A percentile compares a stretch with the other conserved stretches of the same genome.
phyloP scores from a whole-genome alignment of 2,888 invertebrate genomes.

The Anthoptus insignis region DNA sequence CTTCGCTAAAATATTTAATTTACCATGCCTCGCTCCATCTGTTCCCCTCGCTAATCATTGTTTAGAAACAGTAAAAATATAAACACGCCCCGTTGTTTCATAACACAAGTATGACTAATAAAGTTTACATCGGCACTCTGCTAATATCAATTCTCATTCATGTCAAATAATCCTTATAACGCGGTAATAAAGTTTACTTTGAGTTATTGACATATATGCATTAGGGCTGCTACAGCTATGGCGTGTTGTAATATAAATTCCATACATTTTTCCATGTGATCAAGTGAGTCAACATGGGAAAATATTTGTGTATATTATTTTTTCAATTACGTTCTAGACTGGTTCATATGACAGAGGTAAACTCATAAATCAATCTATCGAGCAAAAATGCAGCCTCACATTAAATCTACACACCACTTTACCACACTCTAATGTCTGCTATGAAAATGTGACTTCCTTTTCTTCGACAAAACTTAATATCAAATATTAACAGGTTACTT shows the following conservation, averaged over 20 bases:
- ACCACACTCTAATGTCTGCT: too few species aligned
- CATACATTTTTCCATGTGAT: neutral
- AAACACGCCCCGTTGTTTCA: conserved; percentile 55
- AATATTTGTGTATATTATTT: too few species aligned
- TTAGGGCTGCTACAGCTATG: conserved; percentile 3
- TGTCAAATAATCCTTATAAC: conserved; percentile 45
- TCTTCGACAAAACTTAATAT: too few species aligned
- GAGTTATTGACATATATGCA: neutral
- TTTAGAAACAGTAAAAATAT: conserved; percentile 51
- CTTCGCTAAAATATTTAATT: neutral
- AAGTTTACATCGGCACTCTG: conserved; percentile 54
- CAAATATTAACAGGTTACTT: too few species aligned
- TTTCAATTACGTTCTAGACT: too few species aligned
- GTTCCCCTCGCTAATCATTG: neutral
- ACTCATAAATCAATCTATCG: too few species aligned
- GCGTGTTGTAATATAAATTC: conserved; percentile 1
- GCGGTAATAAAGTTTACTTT: conserved; percentile 48
- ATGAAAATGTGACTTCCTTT: too few species aligned
- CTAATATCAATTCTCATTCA: conserved; percentile 51
- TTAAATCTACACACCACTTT: too few species aligned
- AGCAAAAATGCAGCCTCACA: too few species aligned
- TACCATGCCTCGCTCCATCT: neutral
- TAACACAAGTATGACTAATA: conserved; percentile 58
- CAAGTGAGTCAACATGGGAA: neutral
- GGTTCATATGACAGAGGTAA: too few species aligned